Evolutionary conservation across 2,113 vertebrate genomes (phyloP).

Genomic region (Carassius carassius): DNA sequence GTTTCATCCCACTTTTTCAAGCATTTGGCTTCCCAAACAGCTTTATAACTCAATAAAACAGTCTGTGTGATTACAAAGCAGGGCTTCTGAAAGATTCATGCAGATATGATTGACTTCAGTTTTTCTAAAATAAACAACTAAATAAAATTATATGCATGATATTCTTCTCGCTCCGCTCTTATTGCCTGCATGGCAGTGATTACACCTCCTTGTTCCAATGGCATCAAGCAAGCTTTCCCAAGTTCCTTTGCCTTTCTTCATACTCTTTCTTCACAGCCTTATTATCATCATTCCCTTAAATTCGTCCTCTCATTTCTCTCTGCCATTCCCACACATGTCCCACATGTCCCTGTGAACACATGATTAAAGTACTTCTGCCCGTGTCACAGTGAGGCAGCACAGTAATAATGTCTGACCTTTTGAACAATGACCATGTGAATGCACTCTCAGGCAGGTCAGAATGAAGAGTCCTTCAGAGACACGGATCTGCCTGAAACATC

Average conservation of each 20-base stretch:
- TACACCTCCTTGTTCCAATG: not conserved
- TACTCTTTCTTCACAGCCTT: not conserved
- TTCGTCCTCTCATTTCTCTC: not conserved
- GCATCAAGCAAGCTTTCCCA: not conserved
- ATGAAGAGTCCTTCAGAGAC: constrained; percentile 16
- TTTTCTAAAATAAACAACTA: constrained; percentile 13
- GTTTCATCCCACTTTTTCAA: constrained; percentile 13
- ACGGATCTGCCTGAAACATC: not conserved
- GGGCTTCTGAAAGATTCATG: not conserved
- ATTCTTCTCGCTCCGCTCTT: not conserved
- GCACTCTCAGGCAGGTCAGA: constrained; percentile 5
- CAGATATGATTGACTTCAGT: not conserved
- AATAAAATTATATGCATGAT: constrained; percentile 18
- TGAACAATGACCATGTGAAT: constrained; percentile 35
- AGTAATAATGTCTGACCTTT: constrained; percentile 49
- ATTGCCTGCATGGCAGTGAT: not conserved
- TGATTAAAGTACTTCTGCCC: constrained; percentile 16
- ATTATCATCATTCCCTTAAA: not conserved
- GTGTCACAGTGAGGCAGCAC: constrained; percentile 10
- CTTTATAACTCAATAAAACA: constrained; percentile 13
- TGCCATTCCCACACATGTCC: no score
- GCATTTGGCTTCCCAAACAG: not conserved
- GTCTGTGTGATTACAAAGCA: not conserved
- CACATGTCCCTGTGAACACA: not conserved
- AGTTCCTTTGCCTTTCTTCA: not conserved